Conservation (phyloP, 2,888 invertebrate genomes). For the Erynnis tages region DNA sequence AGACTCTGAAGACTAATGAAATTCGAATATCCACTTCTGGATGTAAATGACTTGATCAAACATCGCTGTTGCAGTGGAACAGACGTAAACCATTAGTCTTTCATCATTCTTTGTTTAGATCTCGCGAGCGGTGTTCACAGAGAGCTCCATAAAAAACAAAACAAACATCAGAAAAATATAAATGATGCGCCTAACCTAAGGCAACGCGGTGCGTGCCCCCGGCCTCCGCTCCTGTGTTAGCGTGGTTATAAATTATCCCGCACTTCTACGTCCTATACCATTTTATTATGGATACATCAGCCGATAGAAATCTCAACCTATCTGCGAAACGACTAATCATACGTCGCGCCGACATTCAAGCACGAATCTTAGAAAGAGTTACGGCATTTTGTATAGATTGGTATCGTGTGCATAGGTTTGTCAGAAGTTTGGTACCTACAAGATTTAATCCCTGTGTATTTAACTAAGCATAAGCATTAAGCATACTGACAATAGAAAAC, state of each 20-base stretch:
- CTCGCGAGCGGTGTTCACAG: slow-evolving; percentile 63
- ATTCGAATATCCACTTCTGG: slow-evolving; percentile 41
- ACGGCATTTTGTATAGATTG: neutral
- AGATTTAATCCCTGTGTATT: too few relatives aligned
- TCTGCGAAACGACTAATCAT: slow-evolving; percentile 41
- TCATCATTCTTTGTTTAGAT: slow-evolving; percentile 75
- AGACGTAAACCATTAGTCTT: slow-evolving; percentile 72
- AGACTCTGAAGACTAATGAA: slow-evolving; percentile 37
- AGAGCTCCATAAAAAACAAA: slow-evolving; percentile 68
- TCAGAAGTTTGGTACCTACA: neutral
- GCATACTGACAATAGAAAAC: too few relatives aligned
- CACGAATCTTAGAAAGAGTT: slow-evolving; percentile 12
- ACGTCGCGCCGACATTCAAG: slow-evolving; percentile 17
- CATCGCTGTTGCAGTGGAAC: slow-evolving; percentile 67
- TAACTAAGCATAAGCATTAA: too few relatives aligned
- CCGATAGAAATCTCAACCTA: slow-evolving; percentile 61
- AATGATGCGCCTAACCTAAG: slow-evolving; percentile 76
- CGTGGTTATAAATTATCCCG: slow-evolving; percentile 73
- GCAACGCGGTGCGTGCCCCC: slow-evolving; percentile 58
- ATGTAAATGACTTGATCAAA: slow-evolving; percentile 76
- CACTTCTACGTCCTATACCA: slow-evolving; percentile 69
- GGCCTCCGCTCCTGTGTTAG: slow-evolving; percentile 59
- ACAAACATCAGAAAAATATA: slow-evolving; percentile 78
- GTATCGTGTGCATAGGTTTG: too few relatives aligned
- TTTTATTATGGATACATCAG: slow-evolving; percentile 73